Evolutionary conservation across 2,888 invertebrate genomes (phyloP).

Genomic region (Laspeyria flexula): DNA sequence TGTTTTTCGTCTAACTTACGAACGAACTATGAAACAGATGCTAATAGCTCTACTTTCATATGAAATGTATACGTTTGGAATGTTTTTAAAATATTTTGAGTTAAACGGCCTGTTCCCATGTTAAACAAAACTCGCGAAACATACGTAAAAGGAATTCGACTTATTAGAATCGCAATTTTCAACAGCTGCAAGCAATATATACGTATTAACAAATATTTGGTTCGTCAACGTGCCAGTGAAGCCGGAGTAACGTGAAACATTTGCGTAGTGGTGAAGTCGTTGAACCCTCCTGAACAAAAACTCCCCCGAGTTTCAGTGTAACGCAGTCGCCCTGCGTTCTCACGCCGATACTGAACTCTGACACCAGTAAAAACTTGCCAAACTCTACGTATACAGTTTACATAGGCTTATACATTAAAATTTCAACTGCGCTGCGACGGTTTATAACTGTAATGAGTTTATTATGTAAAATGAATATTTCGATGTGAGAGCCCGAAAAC

Average conservation of each 20-base stretch:
- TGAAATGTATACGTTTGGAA: too few species aligned
- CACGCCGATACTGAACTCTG: constrained; percentile 75
- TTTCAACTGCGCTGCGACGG: too few species aligned
- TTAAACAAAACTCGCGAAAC: background rate
- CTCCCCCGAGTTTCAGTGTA: constrained; percentile 79
- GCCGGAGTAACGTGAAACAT: constrained; percentile 50
- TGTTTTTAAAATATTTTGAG: too few species aligned
- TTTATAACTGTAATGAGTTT: too few species aligned
- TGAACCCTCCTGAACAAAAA: constrained; percentile 81
- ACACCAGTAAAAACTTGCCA: constrained; percentile 75
- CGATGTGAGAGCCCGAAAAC: too few species aligned
- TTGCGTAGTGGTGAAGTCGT: constrained; percentile 70
- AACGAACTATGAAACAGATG: too few species aligned
- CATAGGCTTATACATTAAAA: too few species aligned
- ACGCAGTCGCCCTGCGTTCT: constrained; percentile 63
- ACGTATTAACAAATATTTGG: constrained; percentile 30
- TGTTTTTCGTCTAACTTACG: too few species aligned
- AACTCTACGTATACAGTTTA: constrained; percentile 35
- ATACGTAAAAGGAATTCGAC: constrained; percentile 2
- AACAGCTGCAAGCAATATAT: constrained; percentile 36
- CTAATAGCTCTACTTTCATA: too few species aligned
- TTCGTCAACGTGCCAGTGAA: constrained; percentile 29
- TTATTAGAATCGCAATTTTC: constrained; percentile 30
- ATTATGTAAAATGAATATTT: too few species aligned
- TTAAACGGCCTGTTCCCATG: background rate